A percentile compares a stretch with the other conserved stretches of the same genome.
Conservation (phyloP, 2,888 invertebrate species). For the Chorisops tibialis region DNA sequence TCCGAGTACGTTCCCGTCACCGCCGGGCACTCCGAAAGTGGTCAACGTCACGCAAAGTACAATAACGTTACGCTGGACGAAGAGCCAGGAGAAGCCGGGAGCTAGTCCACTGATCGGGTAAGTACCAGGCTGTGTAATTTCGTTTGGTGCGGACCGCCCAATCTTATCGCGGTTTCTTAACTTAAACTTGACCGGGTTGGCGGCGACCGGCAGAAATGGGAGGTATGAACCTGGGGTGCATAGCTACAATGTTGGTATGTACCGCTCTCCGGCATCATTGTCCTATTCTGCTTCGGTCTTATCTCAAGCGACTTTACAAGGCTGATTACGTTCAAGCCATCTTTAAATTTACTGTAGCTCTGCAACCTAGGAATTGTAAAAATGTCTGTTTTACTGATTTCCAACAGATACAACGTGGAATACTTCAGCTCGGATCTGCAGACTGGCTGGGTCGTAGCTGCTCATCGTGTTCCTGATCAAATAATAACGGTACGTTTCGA, state of each 20-base stretch:
- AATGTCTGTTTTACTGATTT: background rate
- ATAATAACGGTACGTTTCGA: constrained; percentile 60
- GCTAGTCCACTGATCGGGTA: constrained; percentile 52
- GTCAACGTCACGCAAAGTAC: constrained; percentile 65
- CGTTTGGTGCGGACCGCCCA: constrained; percentile 9
- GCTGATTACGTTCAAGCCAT: no score
- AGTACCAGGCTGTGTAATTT: constrained; percentile 33
- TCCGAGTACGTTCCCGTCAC: constrained; percentile 66
- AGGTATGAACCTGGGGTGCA: no score
- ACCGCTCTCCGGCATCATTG: no score
- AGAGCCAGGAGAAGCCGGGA: constrained; percentile 56
- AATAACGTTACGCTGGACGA: constrained; percentile 62
- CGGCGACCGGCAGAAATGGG: no score
- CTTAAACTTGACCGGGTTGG: background rate
- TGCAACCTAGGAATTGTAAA: no score
- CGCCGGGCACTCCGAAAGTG: constrained; percentile 68
- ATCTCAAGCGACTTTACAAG: no score
- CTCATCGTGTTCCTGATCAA: constrained; percentile 64
- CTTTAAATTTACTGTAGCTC: background rate
- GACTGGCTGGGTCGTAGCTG: constrained; percentile 72
- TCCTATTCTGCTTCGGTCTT: no score
- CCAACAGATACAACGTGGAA: constrained; percentile 68
- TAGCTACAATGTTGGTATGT: no score
- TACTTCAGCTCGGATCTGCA: constrained; percentile 75
- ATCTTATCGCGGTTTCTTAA: constrained; percentile 21